A percentile compares a stretch with the other conserved stretches of the same genome.
phyloP scores from a whole-genome alignment of 2,888 invertebrate genomes.

The Chorisops tibialis region DNA sequence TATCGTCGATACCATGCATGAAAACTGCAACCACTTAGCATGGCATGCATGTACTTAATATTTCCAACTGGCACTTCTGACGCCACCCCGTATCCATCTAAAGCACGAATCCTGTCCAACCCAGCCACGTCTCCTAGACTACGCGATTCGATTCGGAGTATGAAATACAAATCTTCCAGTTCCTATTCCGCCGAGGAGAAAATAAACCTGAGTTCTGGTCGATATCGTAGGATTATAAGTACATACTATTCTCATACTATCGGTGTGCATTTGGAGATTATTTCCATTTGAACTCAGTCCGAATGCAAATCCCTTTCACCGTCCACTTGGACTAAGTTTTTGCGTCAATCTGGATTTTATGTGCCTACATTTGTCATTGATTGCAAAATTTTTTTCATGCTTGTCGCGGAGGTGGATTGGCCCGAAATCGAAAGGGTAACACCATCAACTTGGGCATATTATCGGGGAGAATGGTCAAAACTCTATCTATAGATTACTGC shows the following conservation, averaged over 20 bases:
- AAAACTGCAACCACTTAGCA: constrained; percentile 27
- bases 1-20: constrained; percentile 25
- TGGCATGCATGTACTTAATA: constrained; percentile 16
- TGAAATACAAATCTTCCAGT: too few relatives aligned
- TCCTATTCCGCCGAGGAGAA: too few relatives aligned
- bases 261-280: constrained; percentile 4
- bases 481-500: constrained; percentile 9
- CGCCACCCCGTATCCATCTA: constrained; percentile 4
- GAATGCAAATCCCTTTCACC: constrained; percentile 11
- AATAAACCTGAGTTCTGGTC: constrained; percentile 7
- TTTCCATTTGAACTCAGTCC: not conserved
- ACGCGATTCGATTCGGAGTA: too few relatives aligned
- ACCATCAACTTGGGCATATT: constrained; percentile 13
- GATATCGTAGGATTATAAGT: not conserved
- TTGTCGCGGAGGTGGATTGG: not conserved
- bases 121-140: too few relatives aligned
- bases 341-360: constrained; percentile 17
- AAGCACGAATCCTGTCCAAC: not conserved
- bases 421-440: constrained; percentile 15
- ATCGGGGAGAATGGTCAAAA: constrained; percentile 7
- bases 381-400: not conserved
- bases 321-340: constrained; percentile 4
- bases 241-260: not conserved
- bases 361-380: constrained; percentile 20
- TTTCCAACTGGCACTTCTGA: constrained; percentile 11